These are phyloP conservation scores for Myotis pilosus DNA, from an alignment of 2,797 vertebrate genomes.

Conservation along the genomic window DNA sequence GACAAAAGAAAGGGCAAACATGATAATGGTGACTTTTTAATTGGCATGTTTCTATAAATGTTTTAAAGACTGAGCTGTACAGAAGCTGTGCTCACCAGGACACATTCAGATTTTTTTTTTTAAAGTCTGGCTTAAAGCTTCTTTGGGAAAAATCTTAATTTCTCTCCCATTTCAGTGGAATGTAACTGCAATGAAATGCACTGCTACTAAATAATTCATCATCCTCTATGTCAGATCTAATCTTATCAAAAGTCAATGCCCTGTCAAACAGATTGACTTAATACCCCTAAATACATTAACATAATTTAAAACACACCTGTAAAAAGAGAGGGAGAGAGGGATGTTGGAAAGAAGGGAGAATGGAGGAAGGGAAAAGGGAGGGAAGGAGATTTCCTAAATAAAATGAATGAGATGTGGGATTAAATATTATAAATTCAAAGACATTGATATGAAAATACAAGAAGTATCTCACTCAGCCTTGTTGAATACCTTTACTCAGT, in stretches of 20 bases:
- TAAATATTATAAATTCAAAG: neutral
- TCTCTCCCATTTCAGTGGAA: neutral
- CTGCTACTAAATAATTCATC: slow-evolving; percentile 15
- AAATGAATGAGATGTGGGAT: neutral
- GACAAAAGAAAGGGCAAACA: neutral
- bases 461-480: neutral
- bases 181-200: neutral
- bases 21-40: neutral
- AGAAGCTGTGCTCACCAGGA: neutral
- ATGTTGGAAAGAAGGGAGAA: neutral
- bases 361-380: no score
- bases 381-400: neutral
- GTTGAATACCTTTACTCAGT: neutral
- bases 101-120: neutral
- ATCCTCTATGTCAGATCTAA: neutral
- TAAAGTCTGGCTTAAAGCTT: neutral
- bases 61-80: neutral
- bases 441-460: neutral
- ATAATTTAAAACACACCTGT: slow-evolving; percentile 14
- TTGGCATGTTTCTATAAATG: neutral
- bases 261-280: slow-evolving; percentile 42
- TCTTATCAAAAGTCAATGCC: slow-evolving; percentile 49
- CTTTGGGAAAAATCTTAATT: neutral
- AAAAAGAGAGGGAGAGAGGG: neutral
- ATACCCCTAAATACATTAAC: neutral